Evolutionary conservation across 2,797 vertebrate species (phyloP).

Genomic region (Mionectes olivaceus): DNA sequence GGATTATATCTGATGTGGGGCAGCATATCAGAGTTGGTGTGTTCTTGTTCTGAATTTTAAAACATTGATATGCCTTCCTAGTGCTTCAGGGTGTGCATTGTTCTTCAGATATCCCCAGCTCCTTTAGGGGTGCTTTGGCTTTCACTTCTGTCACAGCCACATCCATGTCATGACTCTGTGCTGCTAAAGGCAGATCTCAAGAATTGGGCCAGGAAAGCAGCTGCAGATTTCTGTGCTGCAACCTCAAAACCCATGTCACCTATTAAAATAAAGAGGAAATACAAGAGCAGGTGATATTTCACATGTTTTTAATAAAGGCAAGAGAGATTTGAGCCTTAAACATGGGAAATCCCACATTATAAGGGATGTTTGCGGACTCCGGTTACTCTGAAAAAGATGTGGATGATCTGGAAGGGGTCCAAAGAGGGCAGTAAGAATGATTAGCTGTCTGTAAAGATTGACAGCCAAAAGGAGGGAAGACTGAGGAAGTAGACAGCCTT

Average conservation of each 20-base stretch:
- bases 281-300: neutral
- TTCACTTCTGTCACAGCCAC: neutral
- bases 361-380: neutral
- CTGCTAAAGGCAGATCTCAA: neutral
- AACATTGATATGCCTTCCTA: rapidly evolving
- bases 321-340: constrained; percentile 22
- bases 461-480: neutral
- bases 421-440: neutral
- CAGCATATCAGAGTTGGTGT: neutral
- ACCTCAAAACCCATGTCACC: neutral
- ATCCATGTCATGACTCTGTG: neutral
- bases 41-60: neutral
- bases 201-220: constrained; percentile 1
- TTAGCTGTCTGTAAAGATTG: neutral
- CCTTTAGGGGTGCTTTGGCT: neutral
- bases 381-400: neutral
- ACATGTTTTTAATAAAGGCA: neutral
- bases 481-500: neutral
- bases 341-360: constrained; percentile 1
- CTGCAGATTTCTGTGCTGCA: neutral
- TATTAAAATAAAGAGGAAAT: constrained; percentile 8
- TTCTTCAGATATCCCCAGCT: neutral
- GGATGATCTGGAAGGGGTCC: neutral
- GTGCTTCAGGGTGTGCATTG: neutral
- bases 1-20: neutral